Percentiles rank a stretch among this genome's conserved stretches.
phyloP scores from a whole-genome alignment of 2,113 vertebrate species.

The Hypocryptadius cinnamomeus region DNA sequence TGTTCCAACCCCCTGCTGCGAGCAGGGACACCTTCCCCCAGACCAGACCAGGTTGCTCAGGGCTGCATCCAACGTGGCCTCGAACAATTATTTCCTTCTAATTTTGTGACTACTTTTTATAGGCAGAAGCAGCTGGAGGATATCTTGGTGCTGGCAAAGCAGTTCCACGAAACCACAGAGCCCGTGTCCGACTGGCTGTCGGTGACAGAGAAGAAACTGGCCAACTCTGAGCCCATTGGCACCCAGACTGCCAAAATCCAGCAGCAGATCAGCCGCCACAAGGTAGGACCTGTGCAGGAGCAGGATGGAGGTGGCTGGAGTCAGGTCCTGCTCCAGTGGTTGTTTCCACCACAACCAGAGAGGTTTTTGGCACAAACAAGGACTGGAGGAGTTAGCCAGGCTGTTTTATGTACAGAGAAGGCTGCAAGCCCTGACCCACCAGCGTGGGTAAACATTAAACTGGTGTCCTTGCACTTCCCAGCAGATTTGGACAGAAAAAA shows the following conservation, averaged over 20 bases:
- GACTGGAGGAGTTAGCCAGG: background rate
- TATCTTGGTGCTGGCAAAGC: slow-evolving; percentile 90
- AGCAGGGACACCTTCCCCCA: background rate
- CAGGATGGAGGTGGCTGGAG: background rate
- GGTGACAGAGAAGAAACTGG: slow-evolving; percentile 88
- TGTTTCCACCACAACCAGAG: background rate
- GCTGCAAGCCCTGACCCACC: background rate
- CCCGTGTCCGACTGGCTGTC: slow-evolving; percentile 93
- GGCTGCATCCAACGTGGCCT: background rate
- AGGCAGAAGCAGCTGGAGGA: slow-evolving; percentile 96
- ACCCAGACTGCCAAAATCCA: slow-evolving; percentile 96
- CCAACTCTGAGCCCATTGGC: slow-evolving; percentile 92
- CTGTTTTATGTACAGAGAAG: background rate
- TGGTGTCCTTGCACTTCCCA: background rate
- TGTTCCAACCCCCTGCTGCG: background rate
- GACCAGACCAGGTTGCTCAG: background rate
- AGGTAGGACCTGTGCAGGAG: slow-evolving; percentile 66
- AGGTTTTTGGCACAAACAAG: background rate
- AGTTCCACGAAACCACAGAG: slow-evolving; percentile 95
- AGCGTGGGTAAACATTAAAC: background rate
- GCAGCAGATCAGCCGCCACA: slow-evolving; percentile 93
- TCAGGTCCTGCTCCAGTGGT: background rate
- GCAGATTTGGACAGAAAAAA: background rate
- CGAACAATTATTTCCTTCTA: background rate
- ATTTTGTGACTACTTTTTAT: background rate